phyloP scores from a whole-genome alignment of 2,888 invertebrate genomes.

The Thera obeliscata region DNA sequence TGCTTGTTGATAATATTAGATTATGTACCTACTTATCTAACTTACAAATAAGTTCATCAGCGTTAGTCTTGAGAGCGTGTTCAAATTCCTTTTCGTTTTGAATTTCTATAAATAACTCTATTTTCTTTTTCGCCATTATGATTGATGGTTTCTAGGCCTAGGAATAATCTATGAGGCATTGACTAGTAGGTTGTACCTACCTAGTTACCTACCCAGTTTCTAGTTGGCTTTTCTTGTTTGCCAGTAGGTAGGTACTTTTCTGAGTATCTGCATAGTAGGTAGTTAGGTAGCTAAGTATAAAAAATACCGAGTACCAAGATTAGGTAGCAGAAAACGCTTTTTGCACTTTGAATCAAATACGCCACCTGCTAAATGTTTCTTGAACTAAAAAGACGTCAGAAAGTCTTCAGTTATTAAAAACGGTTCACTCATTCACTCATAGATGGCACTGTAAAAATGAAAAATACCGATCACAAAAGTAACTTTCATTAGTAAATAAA shows the following conservation, averaged over 20 bases:
- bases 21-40: conserved; percentile 26
- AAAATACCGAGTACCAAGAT: no score
- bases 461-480: neutral
- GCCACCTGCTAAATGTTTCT: neutral
- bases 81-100: conserved; percentile 66
- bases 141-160: neutral
- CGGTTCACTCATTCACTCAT: neutral
- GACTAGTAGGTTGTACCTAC: neutral
- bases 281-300: no score
- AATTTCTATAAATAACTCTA: conserved; percentile 67
- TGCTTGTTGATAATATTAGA: no score
- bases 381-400: neutral
- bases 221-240: no score
- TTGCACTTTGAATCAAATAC: no score
- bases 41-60: conserved; percentile 69
- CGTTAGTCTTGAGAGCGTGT: conserved; percentile 51
- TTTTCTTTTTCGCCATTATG: conserved; percentile 48
- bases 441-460: neutral
- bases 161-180: conserved; percentile 22
- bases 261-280: no score
- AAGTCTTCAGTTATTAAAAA: neutral
- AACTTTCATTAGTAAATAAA: no score
- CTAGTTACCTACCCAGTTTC: neutral
- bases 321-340: no score
- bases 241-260: neutral